A percentile compares a stretch with the other conserved stretches of the same genome.
phyloP scores from a whole-genome alignment of 2,888 invertebrate genomes.

The Spatulosminthurus flaviceps region DNA sequence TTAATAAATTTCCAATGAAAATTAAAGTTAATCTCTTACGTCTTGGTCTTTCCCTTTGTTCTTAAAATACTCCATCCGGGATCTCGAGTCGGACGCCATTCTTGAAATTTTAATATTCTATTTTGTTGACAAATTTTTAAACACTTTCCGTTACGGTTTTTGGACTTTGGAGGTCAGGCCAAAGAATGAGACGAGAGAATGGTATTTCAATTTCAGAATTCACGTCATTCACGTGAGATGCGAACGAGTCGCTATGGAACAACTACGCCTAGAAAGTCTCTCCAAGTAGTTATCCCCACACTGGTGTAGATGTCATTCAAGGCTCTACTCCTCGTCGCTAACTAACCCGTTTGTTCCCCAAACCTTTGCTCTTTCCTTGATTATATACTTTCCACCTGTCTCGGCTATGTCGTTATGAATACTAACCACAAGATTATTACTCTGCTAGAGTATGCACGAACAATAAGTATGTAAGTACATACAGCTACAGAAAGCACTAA shows the following conservation, averaged over 20 bases:
- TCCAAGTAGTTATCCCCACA: background rate
- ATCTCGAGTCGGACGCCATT: slow-evolving; percentile 56
- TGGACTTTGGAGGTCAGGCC: slow-evolving; percentile 27
- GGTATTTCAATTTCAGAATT: slow-evolving; percentile 38
- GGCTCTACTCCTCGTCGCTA: background rate
- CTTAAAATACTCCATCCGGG: slow-evolving; percentile 90
- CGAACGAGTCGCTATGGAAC: slow-evolving; percentile 32
- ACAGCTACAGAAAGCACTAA: no score
- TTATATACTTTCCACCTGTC: no score
- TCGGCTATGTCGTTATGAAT: no score
- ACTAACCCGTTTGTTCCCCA: no score
- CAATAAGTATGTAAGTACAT: no score
- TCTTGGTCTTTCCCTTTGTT: slow-evolving; percentile 99
- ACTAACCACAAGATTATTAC: no score
- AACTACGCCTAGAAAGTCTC: slow-evolving; percentile 29
- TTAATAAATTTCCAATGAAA: background rate
- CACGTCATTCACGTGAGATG: slow-evolving; percentile 38
- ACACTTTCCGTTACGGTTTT: slow-evolving; percentile 32
- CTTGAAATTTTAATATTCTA: slow-evolving; percentile 2
- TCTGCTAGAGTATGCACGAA: no score
- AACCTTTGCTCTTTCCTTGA: no score
- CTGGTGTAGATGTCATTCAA: background rate
- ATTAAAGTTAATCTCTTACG: slow-evolving; percentile 75
- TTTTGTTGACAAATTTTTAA: slow-evolving; percentile 33
- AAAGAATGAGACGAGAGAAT: slow-evolving; percentile 31